Evolutionary conservation across 1,140 invertebrate genomes (phyloP), one percentile per base, ranked within the genome.

Genomic region (Globodera rostochiensis): DNA sequence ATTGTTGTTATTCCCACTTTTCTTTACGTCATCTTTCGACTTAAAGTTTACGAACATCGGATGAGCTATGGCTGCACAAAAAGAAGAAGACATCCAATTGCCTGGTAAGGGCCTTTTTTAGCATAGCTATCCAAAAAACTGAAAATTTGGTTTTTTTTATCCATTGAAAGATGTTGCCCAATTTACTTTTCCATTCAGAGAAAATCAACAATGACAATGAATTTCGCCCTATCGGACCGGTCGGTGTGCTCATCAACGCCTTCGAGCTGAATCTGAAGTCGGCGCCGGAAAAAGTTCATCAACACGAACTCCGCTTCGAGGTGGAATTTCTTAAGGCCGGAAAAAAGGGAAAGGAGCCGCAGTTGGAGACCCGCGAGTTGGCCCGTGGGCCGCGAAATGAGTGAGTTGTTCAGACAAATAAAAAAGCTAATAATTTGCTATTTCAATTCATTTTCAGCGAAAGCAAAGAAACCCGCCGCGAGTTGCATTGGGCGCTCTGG

Each of bases 401-500:
- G 76, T 77, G 5, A 79, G 50, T 79, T 46, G 47, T 73, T 4
- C 13, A 73, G 21, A 73, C 13, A 73, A 15, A 74, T 6, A 36
- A 5, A 8, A 11, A 46, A 57, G 36, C 25, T 9, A 57, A 67
- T 21, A 7, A 45, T 21, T 77, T 5, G 60, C 46, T 69, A 13
- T 67, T n/a, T 45, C 25, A 67, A 60, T 64, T 8, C 11, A n/a
- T 49, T 19, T 84, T 80, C 53, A 83, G 82, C 75, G 82, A 60
- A 6, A 64, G 73, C 4, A 77, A 74, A 15, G 67, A 84, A 36
- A 71, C 74, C 6, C 82, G 82, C 1, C 70, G 82, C 5, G 57
- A 73, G 15, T 64, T 80, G 7, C 36, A 82, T 4, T 83, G 82
- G 82, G 83, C 21, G 15, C 82, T 84, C 15, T 84, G 73, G 66